A percentile compares a stretch with the other conserved stretches of the same genome.
These are phyloP conservation scores for Gymnorhina tibicen DNA, from an alignment of 2,113 vertebrate genomes.

Conservation along the genomic window DNA sequence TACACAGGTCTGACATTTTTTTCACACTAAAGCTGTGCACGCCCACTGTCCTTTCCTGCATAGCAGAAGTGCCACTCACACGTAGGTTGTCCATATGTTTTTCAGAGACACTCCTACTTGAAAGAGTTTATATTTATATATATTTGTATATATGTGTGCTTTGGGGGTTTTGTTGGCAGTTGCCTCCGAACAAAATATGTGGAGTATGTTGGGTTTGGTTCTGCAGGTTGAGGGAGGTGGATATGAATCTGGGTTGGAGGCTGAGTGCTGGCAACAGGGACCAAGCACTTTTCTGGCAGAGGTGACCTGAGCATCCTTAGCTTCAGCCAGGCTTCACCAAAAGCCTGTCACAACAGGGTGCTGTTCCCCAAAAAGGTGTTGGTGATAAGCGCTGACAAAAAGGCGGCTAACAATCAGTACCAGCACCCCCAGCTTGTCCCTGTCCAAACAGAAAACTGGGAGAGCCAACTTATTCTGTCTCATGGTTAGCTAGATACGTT, in stretches of 20 bases:
- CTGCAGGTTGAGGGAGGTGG: not conserved
- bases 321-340: not conserved
- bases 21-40: not conserved
- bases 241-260: not conserved
- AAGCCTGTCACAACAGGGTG: not conserved
- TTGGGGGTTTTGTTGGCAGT: not conserved
- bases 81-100: rapidly evolving
- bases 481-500: not conserved
- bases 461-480: not conserved
- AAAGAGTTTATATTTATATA: not conserved
- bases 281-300: not conserved
- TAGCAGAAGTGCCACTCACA: not conserved
- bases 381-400: rapidly evolving
- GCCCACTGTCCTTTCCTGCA: not conserved
- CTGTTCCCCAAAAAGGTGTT: not conserved
- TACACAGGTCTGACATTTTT: not conserved
- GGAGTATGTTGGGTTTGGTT: not conserved
- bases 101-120: not conserved
- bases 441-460: not conserved
- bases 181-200: not conserved
- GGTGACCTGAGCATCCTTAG: not conserved
- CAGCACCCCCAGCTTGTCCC: not conserved
- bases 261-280: not conserved
- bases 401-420: not conserved
- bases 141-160: not conserved